These are phyloP conservation scores for Lutjanus erythropterus DNA, from an alignment of 2,113 vertebrate species.

Conservation along the genomic window DNA sequence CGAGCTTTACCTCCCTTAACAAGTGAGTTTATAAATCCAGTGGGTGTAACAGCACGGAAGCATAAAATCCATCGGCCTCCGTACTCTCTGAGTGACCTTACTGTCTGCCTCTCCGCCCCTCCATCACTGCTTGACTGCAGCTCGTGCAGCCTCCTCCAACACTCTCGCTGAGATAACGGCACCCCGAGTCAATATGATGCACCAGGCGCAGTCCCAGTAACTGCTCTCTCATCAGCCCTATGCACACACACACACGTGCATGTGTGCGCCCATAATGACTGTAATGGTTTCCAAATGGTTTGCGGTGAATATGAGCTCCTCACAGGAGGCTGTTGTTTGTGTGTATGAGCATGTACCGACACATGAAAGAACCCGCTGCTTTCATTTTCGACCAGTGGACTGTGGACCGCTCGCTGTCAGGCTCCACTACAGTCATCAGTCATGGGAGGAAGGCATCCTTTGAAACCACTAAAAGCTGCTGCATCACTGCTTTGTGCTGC, in stretches of 20 bases:
- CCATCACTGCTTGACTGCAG: conserved; percentile 43
- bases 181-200: conserved; percentile 64
- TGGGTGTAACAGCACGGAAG: conserved; percentile 64
- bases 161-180: conserved; percentile 65
- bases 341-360: conserved; percentile 27
- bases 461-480: conserved; percentile 18
- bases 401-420: conserved; percentile 36
- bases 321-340: conserved; percentile 46
- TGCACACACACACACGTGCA: conserved; percentile 52
- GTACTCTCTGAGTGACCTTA: conserved; percentile 67
- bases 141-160: conserved; percentile 29
- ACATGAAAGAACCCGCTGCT: conserved; percentile 32
- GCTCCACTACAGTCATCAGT: conserved; percentile 22
- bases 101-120: conserved; percentile 50
- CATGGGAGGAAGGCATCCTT: conserved; percentile 18
- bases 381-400: conserved; percentile 35
- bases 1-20: conserved; percentile 51
- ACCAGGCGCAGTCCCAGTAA: conserved; percentile 59
- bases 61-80: conserved; percentile 69
- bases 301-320: conserved; percentile 56
- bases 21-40: conserved; percentile 66
- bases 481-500: neutral
- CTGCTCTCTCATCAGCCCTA: conserved; percentile 70
- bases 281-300: conserved; percentile 66
- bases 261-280: conserved; percentile 73